Percentiles rank a stretch among this genome's conserved stretches.
These are phyloP conservation scores for Scaptomyza graminum DNA, from an alignment of 1,140 invertebrate species.

Conservation along the genomic window DNA sequence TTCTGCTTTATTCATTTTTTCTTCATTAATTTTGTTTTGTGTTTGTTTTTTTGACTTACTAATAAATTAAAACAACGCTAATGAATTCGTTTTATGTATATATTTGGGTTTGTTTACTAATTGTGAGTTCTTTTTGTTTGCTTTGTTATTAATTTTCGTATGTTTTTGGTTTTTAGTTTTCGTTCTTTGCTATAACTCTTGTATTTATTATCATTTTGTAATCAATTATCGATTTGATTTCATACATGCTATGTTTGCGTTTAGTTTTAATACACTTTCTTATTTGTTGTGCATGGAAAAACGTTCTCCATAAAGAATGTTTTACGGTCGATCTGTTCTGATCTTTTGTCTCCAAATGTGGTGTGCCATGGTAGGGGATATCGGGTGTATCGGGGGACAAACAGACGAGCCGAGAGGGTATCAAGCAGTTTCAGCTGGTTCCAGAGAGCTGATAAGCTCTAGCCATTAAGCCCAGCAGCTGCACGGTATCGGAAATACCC, in stretches of 20 bases:
- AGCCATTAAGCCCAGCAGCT: neutral
- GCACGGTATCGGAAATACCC: constrained; percentile 2
- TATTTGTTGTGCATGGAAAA: constrained; percentile 57
- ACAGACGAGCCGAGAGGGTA: constrained; percentile 5
- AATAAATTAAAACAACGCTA: constrained; percentile 81
- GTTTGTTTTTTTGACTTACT: constrained; percentile 61
- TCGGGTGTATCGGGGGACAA: neutral
- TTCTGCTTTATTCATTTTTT: constrained; percentile 28
- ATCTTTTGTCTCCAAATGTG: constrained; percentile 19
- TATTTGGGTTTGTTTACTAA: constrained; percentile 48
- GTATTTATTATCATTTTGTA: constrained; percentile 63
- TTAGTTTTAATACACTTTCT: constrained; percentile 38
- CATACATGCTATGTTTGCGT: constrained; percentile 65
- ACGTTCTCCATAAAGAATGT: constrained; percentile 46
- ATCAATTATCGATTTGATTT: constrained; percentile 68
- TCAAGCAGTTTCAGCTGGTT: no score
- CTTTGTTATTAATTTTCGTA: constrained; percentile 30
- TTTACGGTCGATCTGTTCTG: constrained; percentile 23
- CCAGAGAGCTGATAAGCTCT: constrained; percentile 17
- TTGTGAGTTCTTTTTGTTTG: constrained; percentile 59
- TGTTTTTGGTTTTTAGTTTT: constrained; percentile 16
- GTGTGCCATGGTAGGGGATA: no score
- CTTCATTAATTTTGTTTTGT: constrained; percentile 33
- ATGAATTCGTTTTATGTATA: constrained; percentile 68
- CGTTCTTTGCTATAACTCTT: constrained; percentile 28